A percentile compares a stretch with the other conserved stretches of the same genome.
These are phyloP conservation scores for Schlechtendalia chinensis DNA, from an alignment of 1,140 invertebrate species.

Conservation along the genomic window DNA sequence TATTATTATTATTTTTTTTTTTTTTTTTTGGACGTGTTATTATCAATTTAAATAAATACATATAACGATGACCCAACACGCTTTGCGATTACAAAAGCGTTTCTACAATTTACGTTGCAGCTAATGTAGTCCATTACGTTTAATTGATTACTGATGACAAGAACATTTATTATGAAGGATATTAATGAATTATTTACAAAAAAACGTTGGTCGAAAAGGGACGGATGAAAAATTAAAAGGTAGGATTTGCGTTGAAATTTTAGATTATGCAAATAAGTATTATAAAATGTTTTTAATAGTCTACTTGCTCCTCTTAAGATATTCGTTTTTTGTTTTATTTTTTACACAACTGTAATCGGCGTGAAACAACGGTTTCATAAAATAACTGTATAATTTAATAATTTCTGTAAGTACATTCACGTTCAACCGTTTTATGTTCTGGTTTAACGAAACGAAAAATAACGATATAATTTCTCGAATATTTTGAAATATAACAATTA, in stretches of 20 bases:
- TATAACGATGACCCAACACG: not conserved
- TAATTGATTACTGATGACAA: conserved; percentile 22
- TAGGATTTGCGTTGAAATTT: not conserved
- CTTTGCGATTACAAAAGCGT: not conserved
- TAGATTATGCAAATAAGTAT: conserved; percentile 16
- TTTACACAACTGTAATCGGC: not conserved
- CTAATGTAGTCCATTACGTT: conserved; percentile 27
- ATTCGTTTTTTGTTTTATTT: not conserved
- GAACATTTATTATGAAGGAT: conserved; percentile 33
- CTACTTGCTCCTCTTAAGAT: no score
- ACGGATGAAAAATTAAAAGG: conserved; percentile 11
- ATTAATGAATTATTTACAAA: conserved; percentile 34
- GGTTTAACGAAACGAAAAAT: no score
- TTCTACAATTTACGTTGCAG: not conserved
- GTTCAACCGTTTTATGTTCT: no score
- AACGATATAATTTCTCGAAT: no score
- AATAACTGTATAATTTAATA: not conserved
- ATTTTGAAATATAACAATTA: no score
- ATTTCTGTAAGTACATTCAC: not conserved
- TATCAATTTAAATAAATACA: not conserved
- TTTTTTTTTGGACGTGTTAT: not conserved
- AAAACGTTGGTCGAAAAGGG: not conserved
- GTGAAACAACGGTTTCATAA: not conserved
- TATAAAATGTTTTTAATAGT: conserved; percentile 19
- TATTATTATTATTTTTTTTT: no score